These are phyloP conservation scores for Hycleus phaleratus DNA, from an alignment of 1,140 invertebrate genomes.

Conservation along the genomic window DNA sequence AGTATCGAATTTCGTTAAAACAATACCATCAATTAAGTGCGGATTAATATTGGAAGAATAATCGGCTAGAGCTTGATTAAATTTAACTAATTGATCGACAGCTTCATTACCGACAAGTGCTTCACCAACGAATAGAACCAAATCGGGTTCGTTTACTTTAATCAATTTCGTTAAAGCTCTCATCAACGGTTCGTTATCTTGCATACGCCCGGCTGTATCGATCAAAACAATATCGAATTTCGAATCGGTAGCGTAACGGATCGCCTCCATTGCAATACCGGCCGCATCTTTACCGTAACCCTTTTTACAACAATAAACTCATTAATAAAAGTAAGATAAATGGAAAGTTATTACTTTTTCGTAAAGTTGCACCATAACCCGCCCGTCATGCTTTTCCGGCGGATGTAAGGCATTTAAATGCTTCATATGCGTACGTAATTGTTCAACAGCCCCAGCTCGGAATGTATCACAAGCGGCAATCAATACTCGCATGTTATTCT, in stretches of 20 bases:
- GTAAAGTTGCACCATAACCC: constrained; percentile 86
- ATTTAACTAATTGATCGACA: constrained; percentile 97
- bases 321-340: background rate
- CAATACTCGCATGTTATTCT: constrained; percentile 92
- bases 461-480: constrained; percentile 99
- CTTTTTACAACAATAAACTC: background rate
- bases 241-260: constrained; percentile 75
- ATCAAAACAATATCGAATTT: constrained; percentile 87
- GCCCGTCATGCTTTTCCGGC: constrained; percentile 56
- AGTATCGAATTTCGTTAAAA: constrained; percentile 97
- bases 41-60: constrained; percentile 75
- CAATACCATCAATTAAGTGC: constrained; percentile 94
- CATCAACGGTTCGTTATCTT: constrained; percentile 99
- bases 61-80: constrained; percentile 93
- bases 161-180: constrained; percentile 88
- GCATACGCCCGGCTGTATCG: constrained; percentile 98
- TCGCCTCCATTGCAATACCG: constrained; percentile 95
- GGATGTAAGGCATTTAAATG: constrained; percentile 94
- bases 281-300: constrained; percentile 98
- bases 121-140: constrained; percentile 98
- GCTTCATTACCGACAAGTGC: constrained; percentile 99
- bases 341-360: constrained; percentile 58
- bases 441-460: constrained; percentile 97
- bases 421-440: constrained; percentile 89
- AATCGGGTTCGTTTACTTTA: constrained; percentile 86